Base-by-base conservation (phyloP, 2,888 invertebrate species). In the Plagodis dolabraria region DNA sequence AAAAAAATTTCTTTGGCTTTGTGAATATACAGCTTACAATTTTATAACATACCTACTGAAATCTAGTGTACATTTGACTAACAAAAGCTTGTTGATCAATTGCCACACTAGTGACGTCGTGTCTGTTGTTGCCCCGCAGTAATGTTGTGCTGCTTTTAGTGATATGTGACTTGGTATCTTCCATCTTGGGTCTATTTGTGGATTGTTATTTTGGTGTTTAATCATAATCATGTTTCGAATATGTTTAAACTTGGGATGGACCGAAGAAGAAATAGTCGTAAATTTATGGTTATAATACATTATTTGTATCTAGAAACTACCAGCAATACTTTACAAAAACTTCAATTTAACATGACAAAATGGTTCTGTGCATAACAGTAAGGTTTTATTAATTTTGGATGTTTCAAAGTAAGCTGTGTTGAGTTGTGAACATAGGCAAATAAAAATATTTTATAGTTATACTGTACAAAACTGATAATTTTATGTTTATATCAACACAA, bases 101-200 rank as follows among this genome's bases (percentile, higher is more conserved):
- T 22, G 1, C 22, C 4, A 4, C 22, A 22, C 2, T 22, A 22
- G 22, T 22, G 22, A 22, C 22, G 33, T 33, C 22, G 33, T 33
- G 5, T 11, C 42, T 11, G 42, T 50, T 42, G 9, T 45, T 45
- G 33, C 53, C 53, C 53, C 53, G 46, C 44, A 38, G 57, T 6
- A 12, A 45, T 11, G 53, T 53, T 43, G 50, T 47, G 45, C 53
- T 33, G 45, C 47, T 60, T 43, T 34, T 60, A 60, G 59, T 51
- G 47, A 44, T 59, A 50, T 53, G 36, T 50, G 49, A 53, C 42
- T 53, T 45, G 58, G 49, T 51, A 60, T 60, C 60, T 60, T 55
- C 60, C 60, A 51, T 12, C 44, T 45, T 51, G 51, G 50, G 51
- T 51, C 47, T 47, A 47, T 43, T 51, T 12, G 47, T 50, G 51